Percentiles rank a stretch among this genome's conserved stretches.
These are phyloP conservation scores for Nipponia nippon DNA, from an alignment of 2,113 vertebrate species.

Conservation along the genomic window DNA sequence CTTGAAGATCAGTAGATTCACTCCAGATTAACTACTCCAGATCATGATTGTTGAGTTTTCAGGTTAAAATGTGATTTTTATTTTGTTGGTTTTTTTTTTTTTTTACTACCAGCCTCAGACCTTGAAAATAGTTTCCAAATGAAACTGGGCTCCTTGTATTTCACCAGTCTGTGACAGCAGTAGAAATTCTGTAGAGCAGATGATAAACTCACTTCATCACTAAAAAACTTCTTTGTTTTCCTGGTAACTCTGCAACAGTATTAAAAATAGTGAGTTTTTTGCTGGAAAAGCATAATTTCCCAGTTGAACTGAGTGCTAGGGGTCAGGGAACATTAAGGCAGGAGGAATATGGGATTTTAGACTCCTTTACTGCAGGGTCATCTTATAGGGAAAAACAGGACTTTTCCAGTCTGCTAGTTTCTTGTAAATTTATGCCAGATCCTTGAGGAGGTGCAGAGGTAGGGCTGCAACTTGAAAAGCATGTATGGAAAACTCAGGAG, in stretches of 20 bases:
- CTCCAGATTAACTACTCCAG: not conserved
- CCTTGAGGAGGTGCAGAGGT: not conserved
- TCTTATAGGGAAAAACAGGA: accelerated
- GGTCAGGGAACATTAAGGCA: not conserved
- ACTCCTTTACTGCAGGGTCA: not conserved
- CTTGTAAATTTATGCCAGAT: not conserved
- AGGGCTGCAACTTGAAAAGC: not conserved
- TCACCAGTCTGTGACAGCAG: not conserved
- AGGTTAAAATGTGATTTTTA: not conserved
- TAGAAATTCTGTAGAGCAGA: not conserved
- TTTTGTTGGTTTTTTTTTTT: not conserved
- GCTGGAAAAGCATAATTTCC: not conserved
- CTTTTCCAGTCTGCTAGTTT: not conserved
- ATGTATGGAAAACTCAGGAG: not conserved
- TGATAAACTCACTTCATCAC: not conserved
- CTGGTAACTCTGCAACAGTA: not conserved
- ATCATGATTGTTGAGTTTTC: not conserved
- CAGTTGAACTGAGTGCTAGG: not conserved
- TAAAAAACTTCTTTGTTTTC: not conserved
- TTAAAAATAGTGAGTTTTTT: not conserved
- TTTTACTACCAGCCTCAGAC: not conserved
- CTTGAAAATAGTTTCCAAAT: not conserved
- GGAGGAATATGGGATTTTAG: not conserved
- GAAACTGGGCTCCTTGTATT: not conserved
- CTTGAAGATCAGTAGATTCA: not conserved